Percentiles rank a stretch among this genome's conserved stretches.
Conservation (phyloP, 2,888 invertebrate genomes). For the Pecten maximus region DNA sequence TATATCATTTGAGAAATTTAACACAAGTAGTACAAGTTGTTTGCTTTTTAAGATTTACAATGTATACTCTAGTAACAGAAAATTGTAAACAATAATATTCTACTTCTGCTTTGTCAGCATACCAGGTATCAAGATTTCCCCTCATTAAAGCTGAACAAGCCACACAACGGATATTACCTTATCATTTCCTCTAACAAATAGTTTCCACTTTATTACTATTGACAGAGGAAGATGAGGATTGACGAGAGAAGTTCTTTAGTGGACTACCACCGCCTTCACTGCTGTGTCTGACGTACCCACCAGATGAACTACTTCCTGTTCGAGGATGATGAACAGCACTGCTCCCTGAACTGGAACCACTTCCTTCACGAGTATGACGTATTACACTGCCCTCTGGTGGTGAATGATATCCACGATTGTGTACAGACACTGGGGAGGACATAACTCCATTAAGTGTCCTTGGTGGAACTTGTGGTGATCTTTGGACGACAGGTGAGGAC, state of each 20-base stretch:
- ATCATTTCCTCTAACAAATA: conserved; percentile 23
- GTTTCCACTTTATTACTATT: conserved; percentile 46
- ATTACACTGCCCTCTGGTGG: conserved; percentile 37
- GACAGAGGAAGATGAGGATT: conserved; percentile 39
- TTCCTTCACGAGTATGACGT: conserved; percentile 37
- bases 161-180: not conserved
- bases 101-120: no score
- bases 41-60: no score
- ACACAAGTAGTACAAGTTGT: no score
- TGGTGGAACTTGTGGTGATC: conserved; percentile 33
- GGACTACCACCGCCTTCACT: conserved; percentile 35
- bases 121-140: no score
- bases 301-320: conserved; percentile 40
- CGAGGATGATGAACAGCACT: not conserved
- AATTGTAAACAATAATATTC: no score
- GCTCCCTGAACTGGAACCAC: conserved; percentile 41
- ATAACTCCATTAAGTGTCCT: conserved; percentile 2
- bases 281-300: not conserved
- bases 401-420: not conserved
- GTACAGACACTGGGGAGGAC: not conserved
- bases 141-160: no score
- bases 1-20: no score
- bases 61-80: no score
- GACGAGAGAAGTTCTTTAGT: not conserved
- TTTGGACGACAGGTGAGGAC: not conserved